Conservation (phyloP, 2,888 invertebrate species). For the Athrips mouffetella region DNA sequence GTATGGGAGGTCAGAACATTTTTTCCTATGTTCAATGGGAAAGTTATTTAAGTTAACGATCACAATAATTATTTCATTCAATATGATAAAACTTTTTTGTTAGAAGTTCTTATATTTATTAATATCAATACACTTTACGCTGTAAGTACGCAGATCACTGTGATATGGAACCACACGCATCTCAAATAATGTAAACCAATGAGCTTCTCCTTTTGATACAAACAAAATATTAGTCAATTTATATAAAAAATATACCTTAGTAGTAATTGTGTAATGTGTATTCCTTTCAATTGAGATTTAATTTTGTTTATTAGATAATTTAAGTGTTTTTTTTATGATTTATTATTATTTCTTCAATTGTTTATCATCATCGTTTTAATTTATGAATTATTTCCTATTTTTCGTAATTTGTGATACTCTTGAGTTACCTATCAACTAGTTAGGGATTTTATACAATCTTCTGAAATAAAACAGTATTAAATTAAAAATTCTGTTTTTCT, state of each 20-base stretch:
- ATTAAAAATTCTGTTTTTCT: constrained; percentile 22
- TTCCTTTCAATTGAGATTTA: constrained; percentile 53
- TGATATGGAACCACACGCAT: constrained; percentile 53
- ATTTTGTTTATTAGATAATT: constrained; percentile 22
- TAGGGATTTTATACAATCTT: constrained; percentile 19
- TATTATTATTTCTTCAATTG: not conserved
- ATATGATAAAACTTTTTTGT: too few relatives aligned
- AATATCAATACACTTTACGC: constrained; percentile 17
- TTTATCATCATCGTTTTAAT: not conserved
- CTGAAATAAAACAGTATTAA: constrained; percentile 32
- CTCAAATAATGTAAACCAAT: constrained; percentile 29
- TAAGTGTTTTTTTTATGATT: constrained; percentile 27
- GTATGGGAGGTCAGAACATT: too few relatives aligned
- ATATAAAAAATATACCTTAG: constrained; percentile 32
- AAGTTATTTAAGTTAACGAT: too few relatives aligned
- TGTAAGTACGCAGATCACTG: constrained; percentile 45
- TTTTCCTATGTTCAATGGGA: too few relatives aligned
- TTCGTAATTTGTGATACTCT: constrained; percentile 38
- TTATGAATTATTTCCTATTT: constrained; percentile 22
- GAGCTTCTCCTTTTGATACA: constrained; percentile 46
- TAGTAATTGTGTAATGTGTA: constrained; percentile 15
- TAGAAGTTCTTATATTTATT: too few relatives aligned
- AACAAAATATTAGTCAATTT: constrained; percentile 43
- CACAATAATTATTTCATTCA: too few relatives aligned
- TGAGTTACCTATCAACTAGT: constrained; percentile 42